Evolutionary conservation across 2,888 invertebrate genomes (phyloP).

Genomic region (Epirrhoe tristata): DNA sequence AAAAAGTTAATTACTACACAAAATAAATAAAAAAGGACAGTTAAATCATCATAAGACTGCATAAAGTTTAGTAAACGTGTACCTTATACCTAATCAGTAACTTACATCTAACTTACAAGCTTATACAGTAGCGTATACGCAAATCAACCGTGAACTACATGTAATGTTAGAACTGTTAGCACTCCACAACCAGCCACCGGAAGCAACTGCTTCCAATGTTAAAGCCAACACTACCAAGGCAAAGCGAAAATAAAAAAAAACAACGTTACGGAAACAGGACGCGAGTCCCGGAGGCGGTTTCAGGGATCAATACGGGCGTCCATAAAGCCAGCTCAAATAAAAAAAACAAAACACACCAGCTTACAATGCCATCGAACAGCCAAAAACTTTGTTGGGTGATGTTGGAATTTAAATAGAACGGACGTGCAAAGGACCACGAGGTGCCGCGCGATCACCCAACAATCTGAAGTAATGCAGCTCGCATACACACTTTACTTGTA

Average conservation of each 20-base stretch:
- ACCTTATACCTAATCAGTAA: conserved; percentile 42
- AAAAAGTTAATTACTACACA: conserved; percentile 42
- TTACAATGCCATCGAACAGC: conserved; percentile 78
- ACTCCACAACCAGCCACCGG: conserved; percentile 79
- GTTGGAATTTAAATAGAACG: conserved; percentile 52
- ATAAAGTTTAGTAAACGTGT: conserved; percentile 36
- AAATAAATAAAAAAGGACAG: conserved; percentile 35
- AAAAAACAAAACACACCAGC: conserved; percentile 77
- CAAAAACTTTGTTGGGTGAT: conserved; percentile 80
- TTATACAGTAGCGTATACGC: conserved; percentile 71
- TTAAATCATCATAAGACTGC: conserved; percentile 23
- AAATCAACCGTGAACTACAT: conserved; percentile 72
- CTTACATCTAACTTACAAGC: conserved; percentile 42
- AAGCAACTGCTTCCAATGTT: conserved; percentile 77
- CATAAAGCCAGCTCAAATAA: conserved; percentile 76
- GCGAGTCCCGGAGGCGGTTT: conserved; percentile 81
- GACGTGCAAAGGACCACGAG: conserved; percentile 67
- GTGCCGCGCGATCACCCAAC: conserved; percentile 81
- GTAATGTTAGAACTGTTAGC: conserved; percentile 82
- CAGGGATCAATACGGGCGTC: conserved; percentile 52
- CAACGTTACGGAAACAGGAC: conserved; percentile 84
- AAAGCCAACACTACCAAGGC: conserved; percentile 84
- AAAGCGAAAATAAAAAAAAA: conserved; percentile 77
- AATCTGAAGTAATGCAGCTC: conserved; percentile 66
- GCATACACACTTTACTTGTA: conserved; percentile 66